Evolutionary conservation across 2,888 invertebrate species (phyloP).

Genomic region (Norana najaformis): DNA sequence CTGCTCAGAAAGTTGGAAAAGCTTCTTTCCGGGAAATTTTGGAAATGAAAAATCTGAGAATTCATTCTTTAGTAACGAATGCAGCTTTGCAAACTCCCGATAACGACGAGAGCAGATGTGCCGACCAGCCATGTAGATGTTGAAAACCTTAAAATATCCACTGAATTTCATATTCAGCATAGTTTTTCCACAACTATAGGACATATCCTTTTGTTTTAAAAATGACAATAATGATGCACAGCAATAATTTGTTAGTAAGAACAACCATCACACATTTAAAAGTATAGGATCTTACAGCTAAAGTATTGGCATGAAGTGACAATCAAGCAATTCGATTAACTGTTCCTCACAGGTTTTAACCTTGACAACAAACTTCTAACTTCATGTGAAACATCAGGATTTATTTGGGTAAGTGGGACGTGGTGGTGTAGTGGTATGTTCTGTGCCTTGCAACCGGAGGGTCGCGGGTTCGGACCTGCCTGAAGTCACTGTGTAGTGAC

Average conservation of each 20-base stretch:
- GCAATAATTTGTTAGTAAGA: background rate
- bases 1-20: constrained; percentile 89
- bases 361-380: background rate
- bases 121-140: constrained; percentile 98
- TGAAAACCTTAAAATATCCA: constrained; percentile 70
- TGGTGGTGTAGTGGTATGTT: too few relatives aligned
- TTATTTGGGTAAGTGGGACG: background rate
- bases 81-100: constrained; percentile 88
- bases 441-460: too few relatives aligned
- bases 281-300: too few relatives aligned
- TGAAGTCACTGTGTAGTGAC: too few relatives aligned
- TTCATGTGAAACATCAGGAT: background rate
- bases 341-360: background rate
- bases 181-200: background rate
- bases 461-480: too few relatives aligned
- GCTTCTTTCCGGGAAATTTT: constrained; percentile 97
- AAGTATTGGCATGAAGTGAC: background rate
- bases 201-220: background rate
- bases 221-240: background rate
- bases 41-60: constrained; percentile 95
- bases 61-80: constrained; percentile 85
- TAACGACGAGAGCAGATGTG: constrained; percentile 95
- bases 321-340: background rate
- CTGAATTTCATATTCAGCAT: background rate
- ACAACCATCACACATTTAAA: background rate